Base-by-base conservation (phyloP, 2,888 invertebrate species). In the Leptinotarsa tumamoca region DNA sequence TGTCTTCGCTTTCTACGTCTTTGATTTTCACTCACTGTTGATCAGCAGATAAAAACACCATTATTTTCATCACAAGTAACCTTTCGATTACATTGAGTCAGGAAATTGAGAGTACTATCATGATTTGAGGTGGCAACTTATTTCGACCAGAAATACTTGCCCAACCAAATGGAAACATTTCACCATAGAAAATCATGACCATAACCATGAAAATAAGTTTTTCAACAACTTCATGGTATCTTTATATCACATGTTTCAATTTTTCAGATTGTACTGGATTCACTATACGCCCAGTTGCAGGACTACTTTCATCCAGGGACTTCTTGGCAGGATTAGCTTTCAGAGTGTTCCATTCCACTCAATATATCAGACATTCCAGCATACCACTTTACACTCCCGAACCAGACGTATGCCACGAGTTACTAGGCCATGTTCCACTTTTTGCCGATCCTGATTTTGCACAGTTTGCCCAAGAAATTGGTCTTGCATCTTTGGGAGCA, bases 311-410 rank as follows among this genome's bases (percentile, higher is more conserved):
- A 0, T 98, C 99, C 0, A 92, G 99, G 18, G 99, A 99, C 89
- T 99, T 99, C 89, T 91, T 99, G 51, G 98, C 99, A 1, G 98
- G 99, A 0, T 89, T 99, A 67, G 99, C 99, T 0, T 99, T 99
- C 90, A 92, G 99, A 63, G 99, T 99, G 71, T 99, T 99, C 90
- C 99, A 99, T 88, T 98, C 98, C 75, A 99, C 99, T 0, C 99
- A 99, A 89, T 99, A 99, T 89, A 98, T 99, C 82, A 92, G 99
- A 5, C 99, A 99, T 89, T 93, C 95, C 79, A 98, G 97, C 80
- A 92, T 92, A 81, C 99, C 99, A 0, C 93, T 98, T 84, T 99
- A 99, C 90, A 99, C 99, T 0, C 99, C 99, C 0, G 99, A 99
- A 88, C 99, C 99, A 63, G 98, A 98, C 87, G 94, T 97, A 1